Evolutionary conservation across 2,888 invertebrate species (phyloP).

Genomic region (Endomychus coccineus): DNA sequence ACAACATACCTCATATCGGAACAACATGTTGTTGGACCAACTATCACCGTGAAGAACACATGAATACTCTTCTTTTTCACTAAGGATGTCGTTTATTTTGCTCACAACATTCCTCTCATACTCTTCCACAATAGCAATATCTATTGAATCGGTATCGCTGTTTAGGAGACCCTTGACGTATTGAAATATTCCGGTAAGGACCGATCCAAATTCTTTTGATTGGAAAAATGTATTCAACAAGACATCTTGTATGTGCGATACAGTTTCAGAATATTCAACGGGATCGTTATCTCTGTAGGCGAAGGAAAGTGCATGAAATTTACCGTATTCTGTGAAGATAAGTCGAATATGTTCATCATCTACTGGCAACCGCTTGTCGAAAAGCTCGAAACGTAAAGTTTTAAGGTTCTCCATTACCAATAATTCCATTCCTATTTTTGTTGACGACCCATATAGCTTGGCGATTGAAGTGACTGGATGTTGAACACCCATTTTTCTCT

Average conservation of each 20-base stretch:
- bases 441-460: slow-evolving; percentile 6
- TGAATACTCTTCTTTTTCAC: slow-evolving; percentile 4
- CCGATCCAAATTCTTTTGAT: slow-evolving; percentile 3
- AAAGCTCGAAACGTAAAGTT: slow-evolving; percentile 13
- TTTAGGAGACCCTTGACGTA: slow-evolving; percentile 2
- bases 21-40: slow-evolving; percentile 24
- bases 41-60: slow-evolving; percentile 20
- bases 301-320: slow-evolving; percentile 17
- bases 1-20: slow-evolving; percentile 16
- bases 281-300: slow-evolving; percentile 12
- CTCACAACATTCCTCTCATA: no score
- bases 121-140: no score
- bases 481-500: slow-evolving; percentile 18
- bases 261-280: slow-evolving; percentile 6
- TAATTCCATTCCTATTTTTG: slow-evolving; percentile 12
- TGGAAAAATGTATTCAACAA: background rate
- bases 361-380: slow-evolving; percentile 14
- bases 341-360: slow-evolving; percentile 21
- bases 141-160: background rate
- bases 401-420: slow-evolving; percentile 22
- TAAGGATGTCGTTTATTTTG: background rate
- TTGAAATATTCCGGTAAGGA: background rate
- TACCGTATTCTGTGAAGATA: slow-evolving; percentile 11
- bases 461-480: background rate
- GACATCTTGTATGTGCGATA: background rate